Conservation (phyloP, 1,140 invertebrate genomes). For the Aethina tumida region DNA sequence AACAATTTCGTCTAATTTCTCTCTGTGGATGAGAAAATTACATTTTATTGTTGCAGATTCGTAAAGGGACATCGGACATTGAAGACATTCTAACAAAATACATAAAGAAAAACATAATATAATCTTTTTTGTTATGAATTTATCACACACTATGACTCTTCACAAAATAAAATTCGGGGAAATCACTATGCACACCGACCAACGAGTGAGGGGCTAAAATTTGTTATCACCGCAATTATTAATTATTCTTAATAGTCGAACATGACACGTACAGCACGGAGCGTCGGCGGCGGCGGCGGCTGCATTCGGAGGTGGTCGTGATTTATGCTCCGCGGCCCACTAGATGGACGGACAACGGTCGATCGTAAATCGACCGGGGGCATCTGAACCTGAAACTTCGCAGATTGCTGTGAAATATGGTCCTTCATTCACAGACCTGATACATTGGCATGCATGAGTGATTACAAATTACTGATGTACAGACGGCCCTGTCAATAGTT, state of each 20-base stretch:
- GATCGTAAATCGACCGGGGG: slow-evolving; percentile 25
- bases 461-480: slow-evolving; percentile 29
- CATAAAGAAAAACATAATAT: too few species aligned
- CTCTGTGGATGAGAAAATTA: too few species aligned
- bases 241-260: slow-evolving; percentile 8
- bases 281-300: background rate
- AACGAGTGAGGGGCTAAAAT: background rate
- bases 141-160: slow-evolving; percentile 7
- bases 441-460: slow-evolving; percentile 27
- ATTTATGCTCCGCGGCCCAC: slow-evolving; percentile 15
- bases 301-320: slow-evolving; percentile 6
- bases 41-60: too few species aligned
- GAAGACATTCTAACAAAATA: too few species aligned
- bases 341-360: slow-evolving; percentile 19
- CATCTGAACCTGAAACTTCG: slow-evolving; percentile 28
- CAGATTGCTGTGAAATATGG: slow-evolving; percentile 31
- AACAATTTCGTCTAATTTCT: too few species aligned
- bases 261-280: slow-evolving; percentile 1
- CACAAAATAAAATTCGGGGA: slow-evolving; percentile 1
- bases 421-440: slow-evolving; percentile 29
- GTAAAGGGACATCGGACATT: too few species aligned
- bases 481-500: slow-evolving; percentile 16
- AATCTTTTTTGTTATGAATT: slow-evolving; percentile 9
- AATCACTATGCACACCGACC: background rate
- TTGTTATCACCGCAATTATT: slow-evolving; percentile 3